Percentiles rank a stretch among this genome's conserved stretches.
phyloP scores from a whole-genome alignment of 2,888 invertebrate genomes.

The Xestia xanthographa region DNA sequence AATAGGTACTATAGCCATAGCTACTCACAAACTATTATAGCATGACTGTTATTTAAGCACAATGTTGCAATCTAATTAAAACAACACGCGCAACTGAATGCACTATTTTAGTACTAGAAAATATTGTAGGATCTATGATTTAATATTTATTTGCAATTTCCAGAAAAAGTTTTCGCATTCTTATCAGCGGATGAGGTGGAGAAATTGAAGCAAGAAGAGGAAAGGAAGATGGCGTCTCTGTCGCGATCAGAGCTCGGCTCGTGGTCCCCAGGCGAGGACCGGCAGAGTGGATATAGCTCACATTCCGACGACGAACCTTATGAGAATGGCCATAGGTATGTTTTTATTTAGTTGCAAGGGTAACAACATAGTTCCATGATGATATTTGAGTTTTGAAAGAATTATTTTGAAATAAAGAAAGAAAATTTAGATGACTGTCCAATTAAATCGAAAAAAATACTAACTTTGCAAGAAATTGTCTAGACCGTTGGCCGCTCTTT shows the following conservation, averaged over 20 bases:
- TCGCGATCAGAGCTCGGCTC: conserved; percentile 91
- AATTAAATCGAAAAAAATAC: background rate
- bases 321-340: conserved; percentile 86
- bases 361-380: background rate
- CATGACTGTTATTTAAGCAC: background rate
- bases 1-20: too few species aligned
- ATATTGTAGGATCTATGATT: background rate
- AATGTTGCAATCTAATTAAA: background rate
- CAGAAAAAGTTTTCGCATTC: conserved; percentile 98
- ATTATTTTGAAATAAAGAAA: background rate
- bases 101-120: background rate
- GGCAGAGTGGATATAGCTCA: conserved; percentile 90
- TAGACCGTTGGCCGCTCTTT: background rate
- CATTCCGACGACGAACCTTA: conserved; percentile 87
- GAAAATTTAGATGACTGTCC: background rate
- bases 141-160: conserved; percentile 11
- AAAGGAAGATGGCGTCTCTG: conserved; percentile 95
- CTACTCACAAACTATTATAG: background rate
- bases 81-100: background rate
- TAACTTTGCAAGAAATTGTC: too few species aligned
- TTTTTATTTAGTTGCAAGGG: background rate
- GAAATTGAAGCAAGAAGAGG: conserved; percentile 98
- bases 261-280: conserved; percentile 87
- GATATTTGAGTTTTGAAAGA: background rate
- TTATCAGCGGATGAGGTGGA: conserved; percentile 98